These are phyloP conservation scores for Setophaga coronata DNA, from an alignment of 2,113 vertebrate species.

Conservation along the genomic window DNA sequence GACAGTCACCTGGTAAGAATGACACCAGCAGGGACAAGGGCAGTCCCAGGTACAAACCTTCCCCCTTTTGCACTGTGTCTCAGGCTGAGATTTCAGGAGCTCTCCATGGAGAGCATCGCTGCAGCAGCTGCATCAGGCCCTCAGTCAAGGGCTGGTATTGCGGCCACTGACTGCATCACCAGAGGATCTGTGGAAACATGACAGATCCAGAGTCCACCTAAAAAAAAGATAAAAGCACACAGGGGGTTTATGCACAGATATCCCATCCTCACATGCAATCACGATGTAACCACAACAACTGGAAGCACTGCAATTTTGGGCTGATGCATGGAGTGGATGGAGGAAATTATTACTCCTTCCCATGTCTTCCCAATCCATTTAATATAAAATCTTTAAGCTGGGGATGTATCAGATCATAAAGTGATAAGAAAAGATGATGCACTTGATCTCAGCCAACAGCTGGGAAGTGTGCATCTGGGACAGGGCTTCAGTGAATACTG, in stretches of 20 bases:
- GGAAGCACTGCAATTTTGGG: background rate
- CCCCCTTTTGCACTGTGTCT: background rate
- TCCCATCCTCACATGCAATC: background rate
- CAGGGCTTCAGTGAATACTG: background rate
- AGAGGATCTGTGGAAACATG: background rate
- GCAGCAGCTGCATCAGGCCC: background rate
- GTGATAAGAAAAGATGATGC: background rate
- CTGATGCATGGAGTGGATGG: background rate
- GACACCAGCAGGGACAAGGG: background rate
- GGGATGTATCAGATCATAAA: background rate
- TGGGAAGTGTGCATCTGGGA: background rate
- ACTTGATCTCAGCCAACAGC: background rate
- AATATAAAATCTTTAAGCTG: background rate
- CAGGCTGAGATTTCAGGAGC: background rate
- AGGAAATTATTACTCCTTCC: background rate
- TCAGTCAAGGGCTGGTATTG: rapidly evolving
- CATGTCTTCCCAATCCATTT: background rate
- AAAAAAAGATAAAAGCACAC: background rate
- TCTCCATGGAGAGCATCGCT: background rate
- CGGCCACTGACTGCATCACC: background rate
- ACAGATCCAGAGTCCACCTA: background rate
- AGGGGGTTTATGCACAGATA: rapidly evolving
- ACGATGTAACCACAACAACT: rapidly evolving
- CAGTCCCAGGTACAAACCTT: background rate
- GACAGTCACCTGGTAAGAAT: background rate